Evolutionary conservation across 2,888 invertebrate species (phyloP).

Genomic region (Pachliopta kotzebuea): DNA sequence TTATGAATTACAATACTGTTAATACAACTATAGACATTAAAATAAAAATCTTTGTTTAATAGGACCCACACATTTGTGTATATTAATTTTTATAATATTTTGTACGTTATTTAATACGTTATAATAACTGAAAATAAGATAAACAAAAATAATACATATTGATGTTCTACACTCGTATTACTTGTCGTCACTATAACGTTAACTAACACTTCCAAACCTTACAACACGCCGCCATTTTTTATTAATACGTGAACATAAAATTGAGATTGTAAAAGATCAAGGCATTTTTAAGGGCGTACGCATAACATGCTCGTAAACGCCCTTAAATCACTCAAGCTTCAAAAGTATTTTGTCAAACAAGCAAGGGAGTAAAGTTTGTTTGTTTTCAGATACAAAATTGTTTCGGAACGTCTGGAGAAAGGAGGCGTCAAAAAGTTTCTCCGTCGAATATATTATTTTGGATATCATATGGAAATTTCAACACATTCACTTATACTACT

Average conservation of each 20-base stretch:
- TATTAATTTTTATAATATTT: too few relatives aligned
- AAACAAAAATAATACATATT: too few relatives aligned
- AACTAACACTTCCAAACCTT: background rate
- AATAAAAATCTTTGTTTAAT: too few relatives aligned
- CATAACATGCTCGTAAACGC: slow-evolving; percentile 32
- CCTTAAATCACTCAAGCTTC: slow-evolving; percentile 27
- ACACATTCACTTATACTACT: background rate
- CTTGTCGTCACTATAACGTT: background rate
- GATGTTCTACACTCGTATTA: too few relatives aligned
- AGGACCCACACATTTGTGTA: too few relatives aligned
- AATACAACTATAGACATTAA: too few relatives aligned
- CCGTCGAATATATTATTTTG: slow-evolving; percentile 24
- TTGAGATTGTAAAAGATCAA: slow-evolving; percentile 17
- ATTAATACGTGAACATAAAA: slow-evolving; percentile 45
- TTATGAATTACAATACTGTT: too few relatives aligned
- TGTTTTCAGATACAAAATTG: slow-evolving; percentile 45
- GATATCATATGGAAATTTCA: slow-evolving; percentile 11
- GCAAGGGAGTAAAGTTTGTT: slow-evolving; percentile 44
- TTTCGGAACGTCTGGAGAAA: slow-evolving; percentile 37
- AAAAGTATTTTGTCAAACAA: slow-evolving; percentile 39
- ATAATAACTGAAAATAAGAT: too few relatives aligned
- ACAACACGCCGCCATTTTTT: slow-evolving; percentile 43
- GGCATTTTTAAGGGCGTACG: slow-evolving; percentile 19
- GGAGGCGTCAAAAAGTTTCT: slow-evolving; percentile 27
- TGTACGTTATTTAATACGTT: too few relatives aligned